Conservation (phyloP, 2,113 vertebrate genomes). For the Tricholaema leucomelas region DNA sequence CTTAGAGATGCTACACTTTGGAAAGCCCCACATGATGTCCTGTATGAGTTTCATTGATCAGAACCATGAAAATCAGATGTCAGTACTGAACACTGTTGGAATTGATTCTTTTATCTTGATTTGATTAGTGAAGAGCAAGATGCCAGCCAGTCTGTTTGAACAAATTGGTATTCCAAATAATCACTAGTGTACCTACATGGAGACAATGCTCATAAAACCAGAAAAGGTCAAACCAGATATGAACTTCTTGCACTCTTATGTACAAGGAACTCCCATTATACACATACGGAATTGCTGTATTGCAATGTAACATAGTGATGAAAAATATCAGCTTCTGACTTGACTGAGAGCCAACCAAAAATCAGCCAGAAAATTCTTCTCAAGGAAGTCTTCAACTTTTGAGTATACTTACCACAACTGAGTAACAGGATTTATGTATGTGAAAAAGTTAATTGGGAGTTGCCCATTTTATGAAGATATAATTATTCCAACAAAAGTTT, state of each 20-base stretch:
- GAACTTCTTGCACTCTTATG: background rate
- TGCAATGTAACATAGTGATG: background rate
- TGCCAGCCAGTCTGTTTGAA: background rate
- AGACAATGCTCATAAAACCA: background rate
- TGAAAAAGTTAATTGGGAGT: background rate
- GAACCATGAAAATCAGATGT: conserved; percentile 24
- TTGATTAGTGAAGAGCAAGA: background rate
- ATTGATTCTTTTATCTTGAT: conserved; percentile 23
- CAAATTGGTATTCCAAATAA: background rate
- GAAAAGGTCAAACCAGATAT: background rate
- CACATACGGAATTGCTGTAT: background rate
- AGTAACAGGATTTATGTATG: background rate
- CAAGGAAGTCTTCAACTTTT: background rate
- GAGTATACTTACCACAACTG: background rate
- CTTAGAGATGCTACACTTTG: background rate
- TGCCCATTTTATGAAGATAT: too few relatives aligned
- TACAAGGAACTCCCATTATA: background rate
- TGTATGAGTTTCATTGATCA: background rate
- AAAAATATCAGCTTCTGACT: background rate
- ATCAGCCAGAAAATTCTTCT: background rate
- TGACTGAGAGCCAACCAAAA: background rate
- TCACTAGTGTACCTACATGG: background rate
- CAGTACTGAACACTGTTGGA: background rate
- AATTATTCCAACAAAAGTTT: background rate
- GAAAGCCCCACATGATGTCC: background rate